These are phyloP conservation scores for Drosophila sucinea DNA, from an alignment of 1,140 invertebrate genomes.

Conservation along the genomic window DNA sequence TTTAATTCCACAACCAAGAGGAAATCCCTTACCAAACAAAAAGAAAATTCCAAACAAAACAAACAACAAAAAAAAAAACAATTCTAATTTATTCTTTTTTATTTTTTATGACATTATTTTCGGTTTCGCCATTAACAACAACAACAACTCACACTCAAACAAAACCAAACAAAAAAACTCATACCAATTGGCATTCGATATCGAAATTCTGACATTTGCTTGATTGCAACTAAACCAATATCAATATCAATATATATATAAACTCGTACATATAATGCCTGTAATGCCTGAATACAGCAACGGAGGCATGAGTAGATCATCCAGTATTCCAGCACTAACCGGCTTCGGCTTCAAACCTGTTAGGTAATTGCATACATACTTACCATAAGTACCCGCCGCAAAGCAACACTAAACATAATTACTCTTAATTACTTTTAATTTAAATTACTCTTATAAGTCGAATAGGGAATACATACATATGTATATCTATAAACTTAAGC, in stretches of 20 bases:
- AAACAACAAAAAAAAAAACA: background rate
- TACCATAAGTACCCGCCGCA: background rate
- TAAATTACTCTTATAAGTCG: slow-evolving; percentile 25
- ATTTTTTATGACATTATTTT: slow-evolving; percentile 9
- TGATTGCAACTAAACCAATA: slow-evolving; percentile 64
- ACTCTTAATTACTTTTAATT: slow-evolving; percentile 42
- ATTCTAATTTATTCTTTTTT: slow-evolving; percentile 11
- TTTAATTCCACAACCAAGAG: background rate
- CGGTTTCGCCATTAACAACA: slow-evolving; percentile 6
- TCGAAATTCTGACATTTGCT: slow-evolving; percentile 59
- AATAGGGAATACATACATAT: background rate
- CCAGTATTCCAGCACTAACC: slow-evolving; percentile 92
- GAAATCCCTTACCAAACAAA: background rate
- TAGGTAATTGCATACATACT: slow-evolving; percentile 81
- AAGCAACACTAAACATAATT: slow-evolving; percentile 52
- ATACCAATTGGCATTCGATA: slow-evolving; percentile 31
- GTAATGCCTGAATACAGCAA: slow-evolving; percentile 69
- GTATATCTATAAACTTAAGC: slow-evolving; percentile 21
- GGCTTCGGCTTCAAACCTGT: slow-evolving; percentile 90
- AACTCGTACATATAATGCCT: slow-evolving; percentile 20
- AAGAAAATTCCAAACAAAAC: slow-evolving; percentile 10
- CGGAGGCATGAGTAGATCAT: slow-evolving; percentile 91
- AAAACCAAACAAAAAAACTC: slow-evolving; percentile 20
- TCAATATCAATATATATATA: slow-evolving; percentile 16
- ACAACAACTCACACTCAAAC: slow-evolving; percentile 4